Evolutionary conservation across 1,140 invertebrate genomes (phyloP).

Genomic region (Pseudoatta argentina): DNA sequence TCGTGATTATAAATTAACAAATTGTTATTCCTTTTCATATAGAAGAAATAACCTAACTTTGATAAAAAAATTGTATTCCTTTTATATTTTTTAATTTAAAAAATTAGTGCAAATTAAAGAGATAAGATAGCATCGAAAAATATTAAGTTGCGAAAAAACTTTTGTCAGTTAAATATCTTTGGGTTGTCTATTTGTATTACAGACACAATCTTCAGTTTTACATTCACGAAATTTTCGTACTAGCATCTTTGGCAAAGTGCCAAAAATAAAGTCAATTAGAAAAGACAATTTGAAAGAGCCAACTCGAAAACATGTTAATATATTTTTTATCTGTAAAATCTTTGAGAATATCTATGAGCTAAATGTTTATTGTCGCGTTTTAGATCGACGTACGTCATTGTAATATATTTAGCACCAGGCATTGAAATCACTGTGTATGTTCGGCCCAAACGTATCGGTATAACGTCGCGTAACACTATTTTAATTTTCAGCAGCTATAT

Average conservation of each 20-base stretch:
- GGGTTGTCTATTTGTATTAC: neutral
- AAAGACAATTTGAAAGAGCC: constrained; percentile 18
- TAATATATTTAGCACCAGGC: constrained; percentile 57
- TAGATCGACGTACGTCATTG: constrained; percentile 46
- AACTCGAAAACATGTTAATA: constrained; percentile 52
- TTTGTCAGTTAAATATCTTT: neutral
- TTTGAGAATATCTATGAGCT: constrained; percentile 50
- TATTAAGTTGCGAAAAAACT: neutral
- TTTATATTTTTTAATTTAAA: neutral
- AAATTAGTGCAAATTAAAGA: neutral
- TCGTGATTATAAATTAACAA: constrained; percentile 15
- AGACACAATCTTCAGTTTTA: neutral
- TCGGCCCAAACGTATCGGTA: neutral
- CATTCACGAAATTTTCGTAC: constrained; percentile 50
- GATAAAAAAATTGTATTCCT: neutral
- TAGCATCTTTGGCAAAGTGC: constrained; percentile 55
- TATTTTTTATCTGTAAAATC: constrained; percentile 17
- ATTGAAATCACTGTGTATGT: constrained; percentile 48
- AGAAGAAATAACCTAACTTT: neutral
- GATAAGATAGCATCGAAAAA: neutral
- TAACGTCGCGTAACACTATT: neutral
- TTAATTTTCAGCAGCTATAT: constrained; percentile 37
- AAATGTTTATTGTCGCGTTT: constrained; percentile 52
- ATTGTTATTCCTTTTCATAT: neutral
- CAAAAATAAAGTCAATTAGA: constrained; percentile 73